Percentiles rank a stretch among this genome's conserved stretches.
Conservation (phyloP, 2,888 invertebrate genomes). For the Spisula solida region DNA sequence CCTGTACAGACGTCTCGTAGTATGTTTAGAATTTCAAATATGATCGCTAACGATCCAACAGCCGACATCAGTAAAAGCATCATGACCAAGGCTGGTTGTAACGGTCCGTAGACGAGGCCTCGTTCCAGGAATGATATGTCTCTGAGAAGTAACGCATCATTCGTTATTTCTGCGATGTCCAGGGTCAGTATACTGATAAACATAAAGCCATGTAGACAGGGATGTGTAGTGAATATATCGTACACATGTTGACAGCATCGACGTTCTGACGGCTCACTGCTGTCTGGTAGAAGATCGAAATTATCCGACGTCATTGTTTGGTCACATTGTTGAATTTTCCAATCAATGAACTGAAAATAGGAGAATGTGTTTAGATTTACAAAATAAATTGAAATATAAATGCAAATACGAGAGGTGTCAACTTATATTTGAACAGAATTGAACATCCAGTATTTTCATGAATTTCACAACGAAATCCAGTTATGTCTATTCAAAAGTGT, state of each 20-base stretch:
- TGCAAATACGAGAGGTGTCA: no score
- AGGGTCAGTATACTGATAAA: slow-evolving; percentile 66
- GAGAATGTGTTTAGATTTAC: background rate
- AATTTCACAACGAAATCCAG: no score
- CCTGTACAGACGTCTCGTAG: slow-evolving; percentile 62
- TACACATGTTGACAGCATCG: slow-evolving; percentile 45
- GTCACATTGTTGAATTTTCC: background rate
- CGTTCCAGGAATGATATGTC: slow-evolving; percentile 71
- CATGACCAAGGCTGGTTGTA: slow-evolving; percentile 45
- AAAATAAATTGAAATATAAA: no score
- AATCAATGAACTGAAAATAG: background rate
- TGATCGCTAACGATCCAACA: slow-evolving; percentile 52
- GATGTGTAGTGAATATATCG: slow-evolving; percentile 55
- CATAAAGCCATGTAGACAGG: slow-evolving; percentile 62
- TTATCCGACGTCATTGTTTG: slow-evolving; percentile 13
- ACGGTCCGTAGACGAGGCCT: slow-evolving; percentile 79
- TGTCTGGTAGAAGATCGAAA: slow-evolving; percentile 41
- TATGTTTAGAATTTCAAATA: slow-evolving; percentile 67
- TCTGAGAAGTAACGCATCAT: slow-evolving; percentile 78
- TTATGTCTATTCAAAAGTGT: no score
- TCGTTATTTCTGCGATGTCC: slow-evolving; percentile 73
- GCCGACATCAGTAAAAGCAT: slow-evolving; percentile 47
- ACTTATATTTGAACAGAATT: background rate
- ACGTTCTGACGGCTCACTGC: background rate
- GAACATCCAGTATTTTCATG: no score